A percentile compares a stretch with the other conserved stretches of the same genome.
Evolutionary conservation across 2,888 invertebrate genomes (phyloP).

Genomic region (Tenthredo mesomela): DNA sequence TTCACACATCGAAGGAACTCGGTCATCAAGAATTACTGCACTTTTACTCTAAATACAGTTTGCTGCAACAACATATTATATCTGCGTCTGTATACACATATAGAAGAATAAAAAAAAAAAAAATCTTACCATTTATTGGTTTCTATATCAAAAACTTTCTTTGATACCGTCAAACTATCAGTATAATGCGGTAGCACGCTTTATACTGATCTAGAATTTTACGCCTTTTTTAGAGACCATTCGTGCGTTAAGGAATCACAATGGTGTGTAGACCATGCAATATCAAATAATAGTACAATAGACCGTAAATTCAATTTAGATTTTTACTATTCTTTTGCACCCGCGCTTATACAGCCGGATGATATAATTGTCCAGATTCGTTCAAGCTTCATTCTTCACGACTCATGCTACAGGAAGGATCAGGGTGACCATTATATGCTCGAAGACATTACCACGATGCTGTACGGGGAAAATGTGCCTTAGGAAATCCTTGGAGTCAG

Average conservation of each 20-base stretch:
- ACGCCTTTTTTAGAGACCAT: neutral
- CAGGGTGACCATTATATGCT: neutral
- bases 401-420: neutral
- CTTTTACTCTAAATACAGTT: neutral
- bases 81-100: neutral
- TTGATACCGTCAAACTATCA: neutral
- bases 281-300: neutral
- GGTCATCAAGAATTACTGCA: neutral
- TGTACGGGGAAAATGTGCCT: neutral
- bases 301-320: neutral
- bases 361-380: neutral
- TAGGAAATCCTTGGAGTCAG: neutral
- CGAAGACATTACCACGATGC: neutral
- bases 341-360: neutral
- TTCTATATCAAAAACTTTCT: neutral
- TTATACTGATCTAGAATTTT: neutral
- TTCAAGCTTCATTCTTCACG: neutral
- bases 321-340: neutral
- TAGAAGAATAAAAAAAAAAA: neutral
- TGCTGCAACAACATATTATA: neutral
- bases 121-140: neutral
- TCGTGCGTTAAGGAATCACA: constrained; percentile 6
- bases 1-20: neutral
- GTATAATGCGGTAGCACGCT: neutral
- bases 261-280: neutral